These are phyloP conservation scores for Ranitomeya imitator DNA, from an alignment of 2,113 vertebrate genomes.

Conservation along the genomic window DNA sequence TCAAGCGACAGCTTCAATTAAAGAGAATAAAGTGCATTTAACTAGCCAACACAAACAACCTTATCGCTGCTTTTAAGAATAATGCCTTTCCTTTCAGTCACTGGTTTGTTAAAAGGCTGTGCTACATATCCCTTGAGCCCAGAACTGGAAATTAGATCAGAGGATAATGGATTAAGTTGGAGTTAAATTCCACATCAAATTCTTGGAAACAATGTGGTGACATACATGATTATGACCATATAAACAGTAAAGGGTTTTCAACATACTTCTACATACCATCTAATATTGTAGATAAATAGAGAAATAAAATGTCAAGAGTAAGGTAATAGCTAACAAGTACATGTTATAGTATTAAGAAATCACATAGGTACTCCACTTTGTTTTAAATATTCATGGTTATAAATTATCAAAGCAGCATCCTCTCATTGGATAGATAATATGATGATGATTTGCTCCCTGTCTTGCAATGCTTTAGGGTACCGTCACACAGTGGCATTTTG, in stretches of 20 bases:
- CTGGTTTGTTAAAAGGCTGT: conserved; percentile 72
- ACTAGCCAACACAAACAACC: conserved; percentile 66
- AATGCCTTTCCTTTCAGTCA: conserved; percentile 70
- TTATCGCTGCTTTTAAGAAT: conserved; percentile 71
- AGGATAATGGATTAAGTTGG: conserved; percentile 71
- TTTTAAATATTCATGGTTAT: background rate
- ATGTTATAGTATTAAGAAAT: background rate
- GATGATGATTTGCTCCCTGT: too few species aligned
- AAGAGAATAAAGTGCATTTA: conserved; percentile 17
- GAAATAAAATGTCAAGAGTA: background rate
- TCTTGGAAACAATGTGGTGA: conserved; percentile 74
- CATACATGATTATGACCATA: conserved; percentile 73
- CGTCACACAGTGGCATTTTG: too few species aligned
- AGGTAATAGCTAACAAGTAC: background rate
- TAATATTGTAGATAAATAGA: background rate
- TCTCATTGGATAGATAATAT: too few species aligned
- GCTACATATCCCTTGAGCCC: conserved; percentile 67
- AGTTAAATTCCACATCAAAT: conserved; percentile 70
- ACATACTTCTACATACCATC: background rate
- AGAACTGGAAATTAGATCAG: conserved; percentile 68
- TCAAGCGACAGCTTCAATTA: conserved; percentile 25
- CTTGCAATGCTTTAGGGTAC: too few species aligned
- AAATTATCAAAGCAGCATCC: background rate
- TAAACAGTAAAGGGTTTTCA: conserved; percentile 60
- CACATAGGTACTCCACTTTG: background rate